Conservation (phyloP, 2,113 vertebrate species). For the Hippopotamus amphibius region DNA sequence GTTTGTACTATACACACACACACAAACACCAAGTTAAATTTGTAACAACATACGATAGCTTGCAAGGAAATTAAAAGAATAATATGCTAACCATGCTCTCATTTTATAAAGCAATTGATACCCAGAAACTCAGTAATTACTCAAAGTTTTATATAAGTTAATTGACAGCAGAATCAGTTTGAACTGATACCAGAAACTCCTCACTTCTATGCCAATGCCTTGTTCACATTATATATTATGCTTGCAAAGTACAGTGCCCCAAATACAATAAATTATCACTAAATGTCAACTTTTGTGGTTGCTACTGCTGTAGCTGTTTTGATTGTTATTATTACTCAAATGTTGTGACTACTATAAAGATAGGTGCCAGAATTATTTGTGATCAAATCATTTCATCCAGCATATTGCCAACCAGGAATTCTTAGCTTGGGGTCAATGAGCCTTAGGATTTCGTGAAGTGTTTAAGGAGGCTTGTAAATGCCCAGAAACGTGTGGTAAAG, state of each 20-base stretch:
- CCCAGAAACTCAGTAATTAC: not conserved
- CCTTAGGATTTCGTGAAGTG: not conserved
- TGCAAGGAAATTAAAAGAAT: not conserved
- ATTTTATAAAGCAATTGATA: not conserved
- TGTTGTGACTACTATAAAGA: not conserved
- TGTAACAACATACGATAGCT: not conserved
- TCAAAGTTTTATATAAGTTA: not conserved
- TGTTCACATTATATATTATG: not conserved
- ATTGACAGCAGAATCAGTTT: slow-evolving; percentile 1
- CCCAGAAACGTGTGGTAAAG: not conserved
- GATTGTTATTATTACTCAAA: not conserved
- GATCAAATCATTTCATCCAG: not conserved
- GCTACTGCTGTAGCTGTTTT: not conserved
- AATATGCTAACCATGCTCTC: not conserved
- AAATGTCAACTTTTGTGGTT: not conserved
- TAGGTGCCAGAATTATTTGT: not conserved
- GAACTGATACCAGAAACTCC: not conserved
- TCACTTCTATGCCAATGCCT: not conserved
- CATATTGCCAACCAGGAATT: not conserved
- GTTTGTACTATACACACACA: not conserved
- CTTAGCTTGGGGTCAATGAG: not conserved
- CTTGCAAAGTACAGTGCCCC: not conserved
- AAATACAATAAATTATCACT: not conserved
- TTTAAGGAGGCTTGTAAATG: not conserved
- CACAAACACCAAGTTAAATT: not conserved